Base-by-base conservation (phyloP, 2,113 vertebrate genomes). In the Dolichotis patagonum region DNA sequence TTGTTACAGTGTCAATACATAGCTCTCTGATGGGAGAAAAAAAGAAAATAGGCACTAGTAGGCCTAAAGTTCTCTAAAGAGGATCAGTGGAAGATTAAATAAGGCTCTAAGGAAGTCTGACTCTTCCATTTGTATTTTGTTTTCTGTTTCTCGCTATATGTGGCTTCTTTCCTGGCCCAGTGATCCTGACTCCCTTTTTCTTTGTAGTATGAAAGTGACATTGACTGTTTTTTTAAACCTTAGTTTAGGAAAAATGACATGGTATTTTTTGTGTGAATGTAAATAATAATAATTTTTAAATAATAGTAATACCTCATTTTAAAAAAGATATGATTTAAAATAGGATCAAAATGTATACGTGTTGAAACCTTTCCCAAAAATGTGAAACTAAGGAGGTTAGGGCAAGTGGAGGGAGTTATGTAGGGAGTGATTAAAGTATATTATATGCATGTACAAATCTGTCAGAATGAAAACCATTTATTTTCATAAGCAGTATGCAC, bases 201-300 rank as follows among this genome's bases (percentile, higher is more conserved):
- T 67, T 83, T 92, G 12, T 62, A 52, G 56, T 43, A 24, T 43
- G 71, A 81, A 85, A 52, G 24, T 85, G 49, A 54, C 80, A 62
- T 41, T 77, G 83, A 60, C 83, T 58, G 69, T 63, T 52, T 69
- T 78, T 91, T 90, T 67, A 7, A 1, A 86, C 24, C 52, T 88
- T 62, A 65, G 24, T 96, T 96, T 88, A 46, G 67, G 38, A 73
- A 88, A 43, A 83, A 83, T 95, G 58, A 38, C 10, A 22, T 84
- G 13, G 13, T 62, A 80, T 87, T 95, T 90, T 91, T 86, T 52
- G 43, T 78, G 6, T 94, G 30, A 93, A 16, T 75, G 69, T 96
- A 82, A 94, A 75, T 80, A 77, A 75, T 80, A 77, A 75, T 80
- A 60, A 87, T 80, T 58, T 5, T 52, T 88, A 94, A 71, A 58